A percentile compares a stretch with the other conserved stretches of the same genome.
phyloP scores from a whole-genome alignment of 2,797 vertebrate genomes.

The Pseudomugil tenellus region DNA sequence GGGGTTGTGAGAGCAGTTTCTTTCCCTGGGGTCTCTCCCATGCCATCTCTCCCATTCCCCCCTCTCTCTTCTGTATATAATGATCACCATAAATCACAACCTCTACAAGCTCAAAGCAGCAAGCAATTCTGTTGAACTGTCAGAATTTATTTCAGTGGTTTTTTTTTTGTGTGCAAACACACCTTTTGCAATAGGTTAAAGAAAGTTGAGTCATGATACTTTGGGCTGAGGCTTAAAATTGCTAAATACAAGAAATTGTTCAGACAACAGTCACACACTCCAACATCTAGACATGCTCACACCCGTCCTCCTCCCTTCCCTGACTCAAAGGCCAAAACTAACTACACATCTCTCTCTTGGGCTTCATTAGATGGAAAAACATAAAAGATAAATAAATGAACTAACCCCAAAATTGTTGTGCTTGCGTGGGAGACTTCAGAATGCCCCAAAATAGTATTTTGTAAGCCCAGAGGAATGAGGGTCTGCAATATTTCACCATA shows the following conservation, averaged over 20 bases:
- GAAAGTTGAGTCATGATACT: conserved; percentile 45
- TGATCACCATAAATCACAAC: conserved; percentile 61
- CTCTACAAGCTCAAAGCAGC: conserved; percentile 4
- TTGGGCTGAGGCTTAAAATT: conserved; percentile 38
- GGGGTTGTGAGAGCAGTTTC: conserved; percentile 66
- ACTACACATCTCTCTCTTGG: conserved; percentile 74
- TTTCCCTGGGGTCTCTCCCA: conserved; percentile 66
- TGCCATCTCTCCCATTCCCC: conserved; percentile 42
- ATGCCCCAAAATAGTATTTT: conserved; percentile 80
- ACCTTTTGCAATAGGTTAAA: conserved; percentile 45
- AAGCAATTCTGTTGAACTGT: not conserved
- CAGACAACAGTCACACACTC: conserved; percentile 58
- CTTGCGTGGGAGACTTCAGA: conserved; percentile 84
- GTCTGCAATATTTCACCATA: conserved; percentile 83
- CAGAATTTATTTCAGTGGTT: not conserved
- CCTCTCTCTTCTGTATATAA: conserved; percentile 34
- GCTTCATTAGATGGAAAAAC: conserved; percentile 81
- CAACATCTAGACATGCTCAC: conserved; percentile 55
- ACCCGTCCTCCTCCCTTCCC: conserved; percentile 37
- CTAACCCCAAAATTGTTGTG: conserved; percentile 80
- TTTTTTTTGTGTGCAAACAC: conserved; percentile 22
- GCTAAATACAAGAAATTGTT: conserved; percentile 51
- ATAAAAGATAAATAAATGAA: conserved; percentile 85
- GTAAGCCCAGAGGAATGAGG: conserved; percentile 80
- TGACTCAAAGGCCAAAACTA: conserved; percentile 76